Evolutionary conservation across 1,140 invertebrate species (phyloP).

Genomic region (Archegozetes longisetosus): DNA sequence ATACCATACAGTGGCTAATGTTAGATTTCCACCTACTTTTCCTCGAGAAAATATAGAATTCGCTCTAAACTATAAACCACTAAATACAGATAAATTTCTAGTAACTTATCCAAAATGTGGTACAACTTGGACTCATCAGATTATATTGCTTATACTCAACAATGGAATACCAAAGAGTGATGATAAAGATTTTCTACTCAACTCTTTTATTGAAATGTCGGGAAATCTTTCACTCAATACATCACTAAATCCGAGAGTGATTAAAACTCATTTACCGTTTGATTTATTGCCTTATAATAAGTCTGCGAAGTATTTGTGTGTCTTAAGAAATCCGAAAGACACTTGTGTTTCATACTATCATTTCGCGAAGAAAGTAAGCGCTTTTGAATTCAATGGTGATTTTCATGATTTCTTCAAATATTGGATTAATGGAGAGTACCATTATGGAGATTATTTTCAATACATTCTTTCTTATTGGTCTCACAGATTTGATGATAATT

Average conservation of each 20-base stretch:
- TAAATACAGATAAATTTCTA: slow-evolving; percentile 18
- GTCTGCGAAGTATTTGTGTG: slow-evolving; percentile 44
- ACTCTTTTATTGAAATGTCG: slow-evolving; percentile 7
- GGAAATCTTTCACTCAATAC: slow-evolving; percentile 7
- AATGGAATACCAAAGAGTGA: background rate
- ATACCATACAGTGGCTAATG: too few relatives aligned
- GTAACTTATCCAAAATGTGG: slow-evolving; percentile 24
- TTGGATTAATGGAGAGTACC: slow-evolving; percentile 26
- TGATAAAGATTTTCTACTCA: background rate
- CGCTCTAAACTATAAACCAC: slow-evolving; percentile 17
- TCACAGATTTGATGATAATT: slow-evolving; percentile 23
- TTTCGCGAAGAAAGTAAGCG: slow-evolving; percentile 38
- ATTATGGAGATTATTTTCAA: slow-evolving; percentile 30
- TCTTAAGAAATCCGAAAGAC: slow-evolving; percentile 67
- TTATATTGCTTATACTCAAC: slow-evolving; percentile 17
- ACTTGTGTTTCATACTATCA: slow-evolving; percentile 68
- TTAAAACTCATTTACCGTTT: slow-evolving; percentile 62
- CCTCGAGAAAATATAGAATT: slow-evolving; percentile 15
- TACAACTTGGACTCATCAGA: slow-evolving; percentile 22
- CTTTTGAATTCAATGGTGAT: slow-evolving; percentile 20
- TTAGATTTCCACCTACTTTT: too few relatives aligned
- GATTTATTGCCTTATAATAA: slow-evolving; percentile 39
- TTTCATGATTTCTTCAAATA: slow-evolving; percentile 28
- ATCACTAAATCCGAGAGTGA: slow-evolving; percentile 38
- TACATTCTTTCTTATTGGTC: slow-evolving; percentile 27